Evolutionary conservation across 2,888 invertebrate genomes (phyloP).

Genomic region (Ormyrus pomaceus): DNA sequence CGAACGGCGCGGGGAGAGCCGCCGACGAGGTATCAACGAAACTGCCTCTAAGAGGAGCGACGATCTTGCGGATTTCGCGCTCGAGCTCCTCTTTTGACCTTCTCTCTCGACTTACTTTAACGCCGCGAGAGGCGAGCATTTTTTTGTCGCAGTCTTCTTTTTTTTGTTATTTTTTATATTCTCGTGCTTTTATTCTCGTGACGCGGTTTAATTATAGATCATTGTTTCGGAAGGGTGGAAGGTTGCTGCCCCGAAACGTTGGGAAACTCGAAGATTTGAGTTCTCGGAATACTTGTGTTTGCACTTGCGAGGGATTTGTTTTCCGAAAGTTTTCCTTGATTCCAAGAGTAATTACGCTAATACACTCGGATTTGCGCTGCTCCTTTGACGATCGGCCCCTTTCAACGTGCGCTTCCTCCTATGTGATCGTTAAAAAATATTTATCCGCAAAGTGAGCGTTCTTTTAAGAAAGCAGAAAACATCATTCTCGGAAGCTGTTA

Average conservation of each 20-base stretch:
- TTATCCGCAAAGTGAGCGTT: not conserved
- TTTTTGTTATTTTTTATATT: not conserved
- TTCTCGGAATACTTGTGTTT: not conserved
- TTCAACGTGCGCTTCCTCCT: not conserved
- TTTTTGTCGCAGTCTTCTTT: not conserved
- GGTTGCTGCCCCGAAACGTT: not conserved
- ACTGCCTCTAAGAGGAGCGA: no score
- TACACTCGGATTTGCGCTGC: no score
- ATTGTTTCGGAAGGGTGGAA: not conserved
- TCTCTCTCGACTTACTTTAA: no score
- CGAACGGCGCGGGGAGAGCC: no score
- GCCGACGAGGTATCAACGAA: no score
- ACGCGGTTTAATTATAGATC: not conserved
- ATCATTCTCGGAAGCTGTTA: not conserved
- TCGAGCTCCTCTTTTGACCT: no score
- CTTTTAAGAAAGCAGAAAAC: not conserved
- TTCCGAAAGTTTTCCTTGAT: not conserved
- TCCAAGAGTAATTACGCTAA: no score
- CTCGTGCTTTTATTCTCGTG: not conserved
- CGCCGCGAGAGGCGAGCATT: no score
- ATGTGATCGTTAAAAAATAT: not conserved
- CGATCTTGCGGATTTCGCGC: no score
- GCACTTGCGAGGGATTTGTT: slow-evolving; percentile 20
- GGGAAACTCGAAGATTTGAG: not conserved
- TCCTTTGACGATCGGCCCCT: not conserved